phyloP scores from a whole-genome alignment of 2,797 vertebrate species.

The Eupleurogrammus muticus region DNA sequence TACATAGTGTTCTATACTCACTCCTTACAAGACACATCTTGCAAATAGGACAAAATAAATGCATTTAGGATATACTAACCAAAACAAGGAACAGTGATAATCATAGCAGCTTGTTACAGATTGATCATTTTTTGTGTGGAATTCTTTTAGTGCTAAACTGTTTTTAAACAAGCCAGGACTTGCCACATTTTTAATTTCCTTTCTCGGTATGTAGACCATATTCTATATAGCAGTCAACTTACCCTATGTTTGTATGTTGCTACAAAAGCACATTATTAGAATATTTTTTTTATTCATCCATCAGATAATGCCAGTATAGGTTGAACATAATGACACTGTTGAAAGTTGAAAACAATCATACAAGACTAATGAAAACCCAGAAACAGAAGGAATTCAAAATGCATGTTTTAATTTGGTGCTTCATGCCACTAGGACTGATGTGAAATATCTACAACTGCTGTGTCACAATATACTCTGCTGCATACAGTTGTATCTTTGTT shows the following conservation, averaged over 20 bases:
- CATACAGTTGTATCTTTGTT: constrained; percentile 47
- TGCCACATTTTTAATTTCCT: constrained; percentile 15
- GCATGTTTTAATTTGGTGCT: constrained; percentile 67
- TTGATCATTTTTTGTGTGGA: constrained; percentile 10
- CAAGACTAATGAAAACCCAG: constrained; percentile 5
- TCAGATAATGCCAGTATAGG: constrained; percentile 1
- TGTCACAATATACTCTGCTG: constrained; percentile 78
- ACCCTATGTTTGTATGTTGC: constrained; percentile 5
- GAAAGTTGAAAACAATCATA: constrained; percentile 12
- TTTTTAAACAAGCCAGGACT: constrained; percentile 29
- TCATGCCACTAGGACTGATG: constrained; percentile 85
- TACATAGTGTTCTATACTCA: constrained; percentile 28
- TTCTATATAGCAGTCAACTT: constrained; percentile 6
- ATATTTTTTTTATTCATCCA: not conserved
- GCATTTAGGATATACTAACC: constrained; percentile 9
- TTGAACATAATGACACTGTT: constrained; percentile 8
- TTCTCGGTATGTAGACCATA: constrained; percentile 3
- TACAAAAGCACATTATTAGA: not conserved
- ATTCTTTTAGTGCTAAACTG: constrained; percentile 27
- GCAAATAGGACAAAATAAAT: constrained; percentile 41
- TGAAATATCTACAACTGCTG: constrained; percentile 89
- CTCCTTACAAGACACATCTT: constrained; percentile 19
- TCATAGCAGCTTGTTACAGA: constrained; percentile 55
- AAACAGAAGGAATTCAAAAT: constrained; percentile 16
- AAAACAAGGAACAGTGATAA: constrained; percentile 34